Conservation (phyloP, 2,797 vertebrate species). For the Characodon lateralis region DNA sequence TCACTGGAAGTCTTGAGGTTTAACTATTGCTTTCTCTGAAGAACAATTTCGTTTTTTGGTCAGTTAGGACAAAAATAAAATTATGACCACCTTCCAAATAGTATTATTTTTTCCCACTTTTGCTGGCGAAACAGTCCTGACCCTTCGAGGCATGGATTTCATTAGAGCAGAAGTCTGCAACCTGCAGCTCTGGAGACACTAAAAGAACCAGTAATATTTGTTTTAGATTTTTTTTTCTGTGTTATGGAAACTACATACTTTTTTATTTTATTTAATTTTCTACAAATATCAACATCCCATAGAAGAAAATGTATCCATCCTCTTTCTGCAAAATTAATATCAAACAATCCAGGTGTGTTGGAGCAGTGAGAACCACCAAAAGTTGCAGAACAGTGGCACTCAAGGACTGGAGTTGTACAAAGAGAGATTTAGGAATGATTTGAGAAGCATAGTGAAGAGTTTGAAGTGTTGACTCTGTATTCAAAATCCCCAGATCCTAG, state of each 20-base stretch:
- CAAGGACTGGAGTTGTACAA: no score
- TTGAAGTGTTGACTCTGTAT: no score
- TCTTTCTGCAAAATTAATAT: neutral
- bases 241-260: neutral
- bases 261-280: neutral
- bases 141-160: neutral
- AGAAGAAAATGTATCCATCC: neutral
- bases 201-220: neutral
- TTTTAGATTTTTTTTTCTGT: neutral
- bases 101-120: neutral
- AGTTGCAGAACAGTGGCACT: no score
- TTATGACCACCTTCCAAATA: neutral
- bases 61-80: neutral
- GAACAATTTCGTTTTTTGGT: conserved; percentile 57
- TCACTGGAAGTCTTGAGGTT: conserved; percentile 18
- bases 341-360: no score
- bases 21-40: conserved; percentile 40
- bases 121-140: neutral
- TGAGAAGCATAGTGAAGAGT: no score
- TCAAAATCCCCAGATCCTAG: no score
- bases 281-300: neutral
- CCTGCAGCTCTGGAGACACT: neutral
- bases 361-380: no score
- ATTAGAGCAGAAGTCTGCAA: neutral
- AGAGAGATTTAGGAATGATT: no score